Percentiles rank a stretch among this genome's conserved stretches.
Evolutionary conservation across 2,797 vertebrate species (phyloP).

Genomic region (Falco novaeseelandiae): DNA sequence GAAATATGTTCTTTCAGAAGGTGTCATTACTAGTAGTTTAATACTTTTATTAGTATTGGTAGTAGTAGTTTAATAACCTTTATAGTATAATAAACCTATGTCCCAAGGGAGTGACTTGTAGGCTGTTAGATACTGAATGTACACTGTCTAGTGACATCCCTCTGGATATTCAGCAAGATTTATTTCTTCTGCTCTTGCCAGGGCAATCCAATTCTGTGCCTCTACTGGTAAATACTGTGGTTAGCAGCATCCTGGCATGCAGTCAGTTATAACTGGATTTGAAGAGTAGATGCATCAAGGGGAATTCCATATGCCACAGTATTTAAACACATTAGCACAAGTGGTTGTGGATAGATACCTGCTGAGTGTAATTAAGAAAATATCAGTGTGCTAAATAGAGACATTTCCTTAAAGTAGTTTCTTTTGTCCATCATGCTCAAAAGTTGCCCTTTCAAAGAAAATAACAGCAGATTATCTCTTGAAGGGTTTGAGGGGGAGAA

Average conservation of each 20-base stretch:
- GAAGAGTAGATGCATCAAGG: neutral
- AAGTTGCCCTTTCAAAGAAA: neutral
- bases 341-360: neutral
- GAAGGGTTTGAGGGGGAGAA: neutral
- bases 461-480: neutral
- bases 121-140: neutral
- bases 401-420: neutral
- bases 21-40: neutral
- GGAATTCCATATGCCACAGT: neutral
- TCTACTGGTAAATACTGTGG: neutral
- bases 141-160: neutral
- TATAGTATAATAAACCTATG: neutral
- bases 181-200: neutral
- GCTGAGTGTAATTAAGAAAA: neutral
- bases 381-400: neutral
- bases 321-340: neutral
- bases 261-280: neutral
- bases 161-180: neutral
- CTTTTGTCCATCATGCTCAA: neutral
- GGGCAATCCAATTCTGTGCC: neutral
- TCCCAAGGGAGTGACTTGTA: neutral
- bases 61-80: too few species aligned
- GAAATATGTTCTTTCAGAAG: neutral
- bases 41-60: too few species aligned
- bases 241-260: neutral